phyloP scores from a whole-genome alignment of 2,113 vertebrate genomes.

The Xenopus laevis region DNA sequence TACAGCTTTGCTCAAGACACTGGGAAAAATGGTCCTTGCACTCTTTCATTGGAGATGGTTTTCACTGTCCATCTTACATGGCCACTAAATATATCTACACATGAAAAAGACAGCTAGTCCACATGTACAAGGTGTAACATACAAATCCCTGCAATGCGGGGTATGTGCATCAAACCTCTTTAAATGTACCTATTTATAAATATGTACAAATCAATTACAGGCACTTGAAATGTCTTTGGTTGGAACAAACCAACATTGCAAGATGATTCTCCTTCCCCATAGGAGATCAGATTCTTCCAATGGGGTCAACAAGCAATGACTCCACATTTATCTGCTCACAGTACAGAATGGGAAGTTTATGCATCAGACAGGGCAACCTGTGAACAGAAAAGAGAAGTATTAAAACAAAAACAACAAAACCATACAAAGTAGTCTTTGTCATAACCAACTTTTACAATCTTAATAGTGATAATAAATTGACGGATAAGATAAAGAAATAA shows the following conservation, averaged over 20 bases:
- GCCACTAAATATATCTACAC: conserved; percentile 55
- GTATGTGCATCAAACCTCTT: conserved; percentile 58
- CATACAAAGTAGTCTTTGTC: too few species aligned
- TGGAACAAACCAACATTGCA: conserved; percentile 97
- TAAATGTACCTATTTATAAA: conserved; percentile 71
- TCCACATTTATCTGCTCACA: conserved; percentile 58
- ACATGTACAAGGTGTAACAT: conserved; percentile 45
- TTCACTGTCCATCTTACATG: conserved; percentile 45
- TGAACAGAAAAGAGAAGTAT: conserved; percentile 14
- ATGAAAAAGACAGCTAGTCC: conserved; percentile 43
- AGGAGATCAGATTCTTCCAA: conserved; percentile 59
- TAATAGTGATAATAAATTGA: too few species aligned
- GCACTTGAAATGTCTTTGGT: conserved; percentile 99
- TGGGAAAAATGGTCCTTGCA: neutral
- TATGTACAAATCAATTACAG: conserved; percentile 98
- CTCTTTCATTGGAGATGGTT: conserved; percentile 4
- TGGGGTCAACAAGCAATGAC: conserved; percentile 81
- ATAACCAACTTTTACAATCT: too few species aligned
- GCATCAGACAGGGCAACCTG: conserved; percentile 92
- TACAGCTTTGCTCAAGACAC: conserved; percentile 22
- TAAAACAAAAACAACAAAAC: too few species aligned
- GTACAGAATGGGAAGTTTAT: conserved; percentile 59
- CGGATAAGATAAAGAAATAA: too few species aligned
- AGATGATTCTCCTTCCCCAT: conserved; percentile 70
- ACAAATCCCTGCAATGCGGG: conserved; percentile 51